These are phyloP conservation scores for Macrotus californicus DNA, from an alignment of 2,113 vertebrate genomes.

Conservation along the genomic window DNA sequence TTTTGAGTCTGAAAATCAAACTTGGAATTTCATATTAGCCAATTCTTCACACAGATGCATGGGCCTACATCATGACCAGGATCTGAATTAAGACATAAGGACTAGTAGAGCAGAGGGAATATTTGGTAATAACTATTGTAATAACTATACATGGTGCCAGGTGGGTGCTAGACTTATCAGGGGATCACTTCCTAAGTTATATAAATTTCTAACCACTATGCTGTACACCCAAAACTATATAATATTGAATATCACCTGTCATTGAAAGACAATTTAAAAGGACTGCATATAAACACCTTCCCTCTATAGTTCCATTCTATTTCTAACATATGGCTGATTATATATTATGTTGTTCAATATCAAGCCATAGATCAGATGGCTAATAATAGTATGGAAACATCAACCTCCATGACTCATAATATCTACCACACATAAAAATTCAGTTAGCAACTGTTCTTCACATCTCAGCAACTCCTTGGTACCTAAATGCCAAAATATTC, in stretches of 20 bases:
- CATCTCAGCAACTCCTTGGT: background rate
- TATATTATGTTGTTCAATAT: background rate
- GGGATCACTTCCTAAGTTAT: background rate
- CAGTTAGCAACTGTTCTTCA: background rate
- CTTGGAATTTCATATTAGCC: background rate
- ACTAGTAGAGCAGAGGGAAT: background rate
- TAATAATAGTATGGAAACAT: slow-evolving; percentile 19
- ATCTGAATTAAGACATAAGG: slow-evolving; percentile 7
- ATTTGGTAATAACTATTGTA: background rate
- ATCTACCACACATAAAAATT: background rate
- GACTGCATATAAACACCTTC: background rate
- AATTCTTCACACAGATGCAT: slow-evolving; percentile 15
- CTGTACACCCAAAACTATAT: background rate
- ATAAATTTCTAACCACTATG: background rate
- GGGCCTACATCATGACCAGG: background rate
- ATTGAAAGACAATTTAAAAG: background rate
- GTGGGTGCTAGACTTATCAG: background rate
- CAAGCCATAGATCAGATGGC: background rate
- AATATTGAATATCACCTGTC: background rate
- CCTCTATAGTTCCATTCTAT: background rate
- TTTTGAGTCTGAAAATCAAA: slow-evolving; percentile 62
- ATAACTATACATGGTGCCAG: background rate
- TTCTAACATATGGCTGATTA: background rate
- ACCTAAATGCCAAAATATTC: background rate
- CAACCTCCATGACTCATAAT: background rate